A percentile compares a stretch with the other conserved stretches of the same genome.
phyloP scores from a whole-genome alignment of 2,888 invertebrate species.

The Pilophorus perplexus region DNA sequence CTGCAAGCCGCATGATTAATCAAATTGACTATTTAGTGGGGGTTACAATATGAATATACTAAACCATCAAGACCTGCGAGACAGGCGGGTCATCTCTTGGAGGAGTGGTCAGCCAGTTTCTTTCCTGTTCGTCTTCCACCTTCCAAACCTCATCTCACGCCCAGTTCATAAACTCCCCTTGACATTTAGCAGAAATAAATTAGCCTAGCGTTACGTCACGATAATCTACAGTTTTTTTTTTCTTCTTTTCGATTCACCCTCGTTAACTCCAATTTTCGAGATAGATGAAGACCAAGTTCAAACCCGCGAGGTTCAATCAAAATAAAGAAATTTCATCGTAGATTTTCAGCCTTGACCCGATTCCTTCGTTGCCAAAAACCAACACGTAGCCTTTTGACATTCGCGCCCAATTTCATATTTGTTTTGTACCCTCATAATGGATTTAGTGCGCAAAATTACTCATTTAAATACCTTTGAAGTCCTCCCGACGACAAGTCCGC shows the following conservation, averaged over 20 bases:
- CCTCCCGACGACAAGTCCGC: too few species aligned
- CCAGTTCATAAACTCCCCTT: constrained; percentile 18
- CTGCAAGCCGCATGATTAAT: background rate
- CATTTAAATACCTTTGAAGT: too few species aligned
- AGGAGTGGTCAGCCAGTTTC: constrained; percentile 7
- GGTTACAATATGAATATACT: background rate
- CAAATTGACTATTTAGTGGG: background rate
- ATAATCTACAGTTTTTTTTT: constrained; percentile 11
- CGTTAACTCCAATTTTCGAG: background rate
- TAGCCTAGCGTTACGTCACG: constrained; percentile 13
- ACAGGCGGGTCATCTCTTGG: background rate
- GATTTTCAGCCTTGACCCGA: too few species aligned
- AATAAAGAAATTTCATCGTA: too few species aligned
- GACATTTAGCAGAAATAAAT: constrained; percentile 20
- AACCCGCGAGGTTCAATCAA: too few species aligned
- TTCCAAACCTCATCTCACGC: too few species aligned
- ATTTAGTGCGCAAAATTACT: too few species aligned
- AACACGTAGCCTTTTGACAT: too few species aligned
- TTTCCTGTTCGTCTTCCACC: background rate
- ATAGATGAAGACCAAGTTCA: background rate
- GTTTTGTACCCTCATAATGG: too few species aligned
- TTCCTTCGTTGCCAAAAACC: too few species aligned
- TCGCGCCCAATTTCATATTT: too few species aligned
- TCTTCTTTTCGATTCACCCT: background rate
- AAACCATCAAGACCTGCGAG: background rate